Percentiles rank a stretch among this genome's conserved stretches.
Conservation (phyloP, 2,888 invertebrate species). For the Dexiosoma caninum region DNA sequence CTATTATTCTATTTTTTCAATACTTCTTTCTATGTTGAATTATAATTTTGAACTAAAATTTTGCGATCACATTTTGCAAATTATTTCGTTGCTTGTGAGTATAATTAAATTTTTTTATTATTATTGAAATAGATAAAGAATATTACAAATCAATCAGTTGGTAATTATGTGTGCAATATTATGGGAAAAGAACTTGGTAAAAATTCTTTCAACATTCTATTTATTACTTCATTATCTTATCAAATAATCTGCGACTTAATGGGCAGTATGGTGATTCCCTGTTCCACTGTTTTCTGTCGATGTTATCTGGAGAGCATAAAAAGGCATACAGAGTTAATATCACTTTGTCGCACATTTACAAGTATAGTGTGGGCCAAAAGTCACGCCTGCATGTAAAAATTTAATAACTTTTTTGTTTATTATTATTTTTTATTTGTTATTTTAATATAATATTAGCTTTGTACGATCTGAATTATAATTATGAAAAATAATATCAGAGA, state of each 20-base stretch:
- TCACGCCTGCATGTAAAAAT: too few species aligned
- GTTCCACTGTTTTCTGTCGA: not conserved
- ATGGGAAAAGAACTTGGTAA: not conserved
- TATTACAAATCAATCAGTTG: slow-evolving; percentile 52
- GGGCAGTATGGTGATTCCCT: not conserved
- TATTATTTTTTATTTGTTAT: too few species aligned
- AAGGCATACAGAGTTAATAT: too few species aligned
- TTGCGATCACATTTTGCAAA: not conserved
- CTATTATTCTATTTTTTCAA: not conserved
- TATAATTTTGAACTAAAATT: slow-evolving; percentile 10
- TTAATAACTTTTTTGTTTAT: too few species aligned
- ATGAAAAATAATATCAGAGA: too few species aligned
- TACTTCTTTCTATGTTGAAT: not conserved
- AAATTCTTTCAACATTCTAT: not conserved
- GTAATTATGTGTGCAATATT: slow-evolving; percentile 13
- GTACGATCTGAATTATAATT: too few species aligned
- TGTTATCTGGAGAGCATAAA: not conserved
- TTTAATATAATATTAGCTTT: too few species aligned
- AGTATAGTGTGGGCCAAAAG: too few species aligned
- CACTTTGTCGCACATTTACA: too few species aligned
- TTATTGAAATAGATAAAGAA: slow-evolving; percentile 17
- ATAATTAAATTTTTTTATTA: not conserved
- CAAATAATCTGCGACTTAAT: slow-evolving; percentile 29
- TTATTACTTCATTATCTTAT: slow-evolving; percentile 30
- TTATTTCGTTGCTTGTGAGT: not conserved